Evolutionary conservation across 1,140 invertebrate species (phyloP), one percentile per base, ranked within the genome.

Genomic region (Musca vetustissima): DNA sequence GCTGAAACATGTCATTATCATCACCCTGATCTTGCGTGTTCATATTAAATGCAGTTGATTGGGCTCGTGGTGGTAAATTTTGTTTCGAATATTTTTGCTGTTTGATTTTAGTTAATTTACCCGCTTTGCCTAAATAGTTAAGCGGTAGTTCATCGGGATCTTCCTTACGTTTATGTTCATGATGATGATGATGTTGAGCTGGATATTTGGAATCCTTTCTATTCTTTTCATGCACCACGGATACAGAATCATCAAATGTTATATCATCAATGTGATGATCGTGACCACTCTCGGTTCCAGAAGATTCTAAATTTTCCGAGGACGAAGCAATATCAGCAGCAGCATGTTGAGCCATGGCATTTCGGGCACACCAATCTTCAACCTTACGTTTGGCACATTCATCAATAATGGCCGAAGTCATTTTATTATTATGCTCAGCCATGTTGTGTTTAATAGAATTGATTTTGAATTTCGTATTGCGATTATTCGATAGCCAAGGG

Each of bases 231-330:
- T 67, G 49, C 15, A 25, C 25, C 15, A 55, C 28, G 0, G 65
- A 67, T 14, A 67, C 69, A 15, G 69, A 70, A 67, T 70, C 69
- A 50, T 70, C 69, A 61, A 70, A 70, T 22, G 55, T 25, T 15
- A 70, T 52, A 36, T 59, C 65, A 22, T 67, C 69, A 13, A 66
- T 22, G 1, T 36, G 14, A 21, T 17, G 36, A 25, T 69, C 64
- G 3, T 66, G 8, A n/a, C 9, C 21, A 24, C n/a, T 19, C 11
- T 17, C 28, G 36, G 15, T 8, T 7, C 15, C 25, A 8, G n/a
- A 17, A 11, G 36, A 43, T 2, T 61, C 57, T 4, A 36, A 36
- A 11, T 11, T 2, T 61, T 65, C 64, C 11, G 47, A n/a, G n/a
- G 36, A 22, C 4, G 19, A 50, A 28, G 48, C 64, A n/a, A 66